These are phyloP conservation scores for Sinocyclocheilus anophthalmus DNA, from an alignment of 2,113 vertebrate genomes.

Conservation along the genomic window DNA sequence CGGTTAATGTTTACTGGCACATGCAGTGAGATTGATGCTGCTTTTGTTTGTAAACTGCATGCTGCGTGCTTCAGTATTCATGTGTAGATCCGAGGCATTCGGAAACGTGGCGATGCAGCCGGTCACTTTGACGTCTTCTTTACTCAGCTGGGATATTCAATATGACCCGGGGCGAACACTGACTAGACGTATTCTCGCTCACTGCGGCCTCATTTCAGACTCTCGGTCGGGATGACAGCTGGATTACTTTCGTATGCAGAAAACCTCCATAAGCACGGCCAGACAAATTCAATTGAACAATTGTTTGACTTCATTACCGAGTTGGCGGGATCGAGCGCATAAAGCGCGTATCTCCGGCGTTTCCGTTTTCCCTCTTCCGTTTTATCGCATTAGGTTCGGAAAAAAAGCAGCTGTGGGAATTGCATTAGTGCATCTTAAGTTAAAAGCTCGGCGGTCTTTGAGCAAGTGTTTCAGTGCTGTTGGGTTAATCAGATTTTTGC, in stretches of 20 bases:
- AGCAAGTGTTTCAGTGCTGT: slow-evolving; percentile 87
- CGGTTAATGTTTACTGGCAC: slow-evolving; percentile 3
- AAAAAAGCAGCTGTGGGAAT: slow-evolving; percentile 85
- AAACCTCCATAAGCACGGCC: slow-evolving; percentile 68
- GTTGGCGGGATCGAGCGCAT: slow-evolving; percentile 69
- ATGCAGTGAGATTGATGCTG: not conserved
- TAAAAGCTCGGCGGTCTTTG: slow-evolving; percentile 95
- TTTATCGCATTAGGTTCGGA: slow-evolving; percentile 76
- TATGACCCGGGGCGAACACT: slow-evolving; percentile 62
- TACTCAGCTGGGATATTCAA: slow-evolving; percentile 53
- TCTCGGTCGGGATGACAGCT: slow-evolving; percentile 66
- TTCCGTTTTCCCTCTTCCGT: slow-evolving; percentile 48
- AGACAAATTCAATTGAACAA: slow-evolving; percentile 79
- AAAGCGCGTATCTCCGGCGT: slow-evolving; percentile 68
- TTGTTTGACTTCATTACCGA: slow-evolving; percentile 79
- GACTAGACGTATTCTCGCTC: slow-evolving; percentile 70
- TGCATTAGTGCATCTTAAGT: slow-evolving; percentile 98
- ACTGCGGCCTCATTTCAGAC: slow-evolving; percentile 55
- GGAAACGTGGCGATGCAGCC: slow-evolving; percentile 61
- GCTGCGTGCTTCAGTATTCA: not conserved
- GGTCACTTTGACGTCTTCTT: slow-evolving; percentile 63
- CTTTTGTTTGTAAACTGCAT: not conserved
- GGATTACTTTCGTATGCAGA: slow-evolving; percentile 68
- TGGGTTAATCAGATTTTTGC: slow-evolving; percentile 95
- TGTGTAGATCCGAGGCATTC: slow-evolving; percentile 30